phyloP scores from a whole-genome alignment of 2,797 vertebrate species.

The Tinamus major region DNA sequence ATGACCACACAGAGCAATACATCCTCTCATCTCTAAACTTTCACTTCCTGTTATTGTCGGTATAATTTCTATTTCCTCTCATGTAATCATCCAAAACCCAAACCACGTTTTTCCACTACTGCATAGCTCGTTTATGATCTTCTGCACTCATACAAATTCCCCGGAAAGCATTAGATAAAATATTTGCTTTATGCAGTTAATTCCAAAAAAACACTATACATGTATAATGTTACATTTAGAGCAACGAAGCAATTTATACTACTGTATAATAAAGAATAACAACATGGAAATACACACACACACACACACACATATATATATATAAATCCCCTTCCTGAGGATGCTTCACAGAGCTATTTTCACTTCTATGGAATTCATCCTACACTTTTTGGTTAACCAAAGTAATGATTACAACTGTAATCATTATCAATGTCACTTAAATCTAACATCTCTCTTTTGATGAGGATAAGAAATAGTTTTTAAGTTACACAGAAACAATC shows the following conservation, averaged over 20 bases:
- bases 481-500: not conserved
- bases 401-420: too few relatives aligned
- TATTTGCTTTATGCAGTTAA: not conserved
- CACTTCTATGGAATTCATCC: not conserved
- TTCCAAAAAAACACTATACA: not conserved
- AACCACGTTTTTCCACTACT: not conserved
- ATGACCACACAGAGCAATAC: not conserved
- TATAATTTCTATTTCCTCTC: not conserved
- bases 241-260: not conserved
- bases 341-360: not conserved
- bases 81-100: fast-evolving
- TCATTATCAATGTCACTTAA: not conserved
- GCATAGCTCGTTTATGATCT: not conserved
- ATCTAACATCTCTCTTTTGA: not conserved
- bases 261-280: not conserved
- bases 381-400: not conserved
- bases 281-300: not conserved
- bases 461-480: not conserved
- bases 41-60: not conserved
- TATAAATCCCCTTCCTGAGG: too few relatives aligned
- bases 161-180: not conserved
- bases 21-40: not conserved
- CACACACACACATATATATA: too few relatives aligned
- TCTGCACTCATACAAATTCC: not conserved
- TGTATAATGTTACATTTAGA: not conserved